These are phyloP conservation scores for Galerucella nymphaeae DNA, from an alignment of 2,888 invertebrate genomes.

Conservation along the genomic window DNA sequence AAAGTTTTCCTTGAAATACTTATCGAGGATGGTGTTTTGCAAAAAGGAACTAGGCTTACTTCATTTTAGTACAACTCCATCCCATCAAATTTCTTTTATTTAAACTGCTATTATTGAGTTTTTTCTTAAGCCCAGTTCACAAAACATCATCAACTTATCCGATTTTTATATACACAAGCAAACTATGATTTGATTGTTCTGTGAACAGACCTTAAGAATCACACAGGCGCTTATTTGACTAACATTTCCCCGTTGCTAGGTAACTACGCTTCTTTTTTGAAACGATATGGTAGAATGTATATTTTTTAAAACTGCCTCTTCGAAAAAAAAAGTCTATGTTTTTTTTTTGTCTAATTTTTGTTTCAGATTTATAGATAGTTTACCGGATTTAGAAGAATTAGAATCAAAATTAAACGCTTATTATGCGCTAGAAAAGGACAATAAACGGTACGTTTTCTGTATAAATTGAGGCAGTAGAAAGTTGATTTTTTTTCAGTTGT, in stretches of 20 bases:
- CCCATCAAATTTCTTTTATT: too few relatives aligned
- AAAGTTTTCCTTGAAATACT: too few relatives aligned
- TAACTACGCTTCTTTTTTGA: background rate
- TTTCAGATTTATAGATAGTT: conserved; percentile 72
- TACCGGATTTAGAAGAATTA: conserved; percentile 80
- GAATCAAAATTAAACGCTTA: conserved; percentile 82
- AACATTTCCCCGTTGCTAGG: background rate
- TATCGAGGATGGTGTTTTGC: too few relatives aligned
- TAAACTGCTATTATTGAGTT: too few relatives aligned
- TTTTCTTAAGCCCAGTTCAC: too few relatives aligned
- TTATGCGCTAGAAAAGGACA: conserved; percentile 80
- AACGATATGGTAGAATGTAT: background rate
- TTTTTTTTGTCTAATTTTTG: conserved; percentile 38
- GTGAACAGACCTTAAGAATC: background rate
- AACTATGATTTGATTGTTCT: background rate
- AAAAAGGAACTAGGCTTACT: too few relatives aligned
- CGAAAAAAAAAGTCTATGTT: background rate
- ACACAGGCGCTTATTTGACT: background rate
- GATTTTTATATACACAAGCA: background rate
- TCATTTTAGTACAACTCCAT: too few relatives aligned
- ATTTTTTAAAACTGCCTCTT: background rate
- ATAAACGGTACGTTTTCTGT: conserved; percentile 67
- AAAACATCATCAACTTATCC: too few relatives aligned
- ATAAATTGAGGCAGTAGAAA: conserved; percentile 15
- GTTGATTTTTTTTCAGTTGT: background rate